Percentiles rank a stretch among this genome's conserved stretches.
Evolutionary conservation across 2,797 vertebrate genomes (phyloP).

Genomic region (Pelodytes ibericus): DNA sequence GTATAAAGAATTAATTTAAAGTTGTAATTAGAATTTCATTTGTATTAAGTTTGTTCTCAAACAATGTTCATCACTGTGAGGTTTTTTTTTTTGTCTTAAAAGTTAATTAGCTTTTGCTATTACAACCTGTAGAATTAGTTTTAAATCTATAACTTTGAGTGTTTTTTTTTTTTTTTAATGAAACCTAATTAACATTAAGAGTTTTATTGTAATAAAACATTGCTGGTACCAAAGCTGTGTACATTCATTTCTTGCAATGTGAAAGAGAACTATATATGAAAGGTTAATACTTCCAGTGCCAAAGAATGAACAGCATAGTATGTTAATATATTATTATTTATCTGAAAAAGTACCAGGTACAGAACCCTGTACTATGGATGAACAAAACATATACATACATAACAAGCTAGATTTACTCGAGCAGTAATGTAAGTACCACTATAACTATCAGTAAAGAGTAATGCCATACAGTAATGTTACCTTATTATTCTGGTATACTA

Average conservation of each 20-base stretch:
- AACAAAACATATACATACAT: no score
- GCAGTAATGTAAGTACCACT: no score
- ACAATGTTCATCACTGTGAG: not conserved
- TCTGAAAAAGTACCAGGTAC: no score
- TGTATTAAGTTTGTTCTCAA: not conserved
- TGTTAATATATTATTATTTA: no score
- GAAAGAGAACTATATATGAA: not conserved
- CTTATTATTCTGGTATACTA: no score
- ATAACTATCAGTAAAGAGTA: no score
- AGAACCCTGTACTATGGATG: no score
- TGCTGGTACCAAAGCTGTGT: not conserved
- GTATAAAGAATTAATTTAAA: not conserved
- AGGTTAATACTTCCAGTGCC: no score
- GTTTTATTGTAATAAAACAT: not conserved
- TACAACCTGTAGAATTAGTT: not conserved
- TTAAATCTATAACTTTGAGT: not conserved
- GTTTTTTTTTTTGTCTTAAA: not conserved
- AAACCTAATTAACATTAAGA: not conserved
- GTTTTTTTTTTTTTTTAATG: not conserved
- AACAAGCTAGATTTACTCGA: no score
- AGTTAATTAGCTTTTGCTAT: not conserved
- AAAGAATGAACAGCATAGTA: no score
- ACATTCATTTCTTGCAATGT: not conserved
- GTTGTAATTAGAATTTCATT: slow-evolving; percentile 8
- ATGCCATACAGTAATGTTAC: no score